Evolutionary conservation across 2,113 vertebrate species (phyloP), one percentile per base, ranked within the genome.

Genomic region (Actenoides lindsayi): DNA sequence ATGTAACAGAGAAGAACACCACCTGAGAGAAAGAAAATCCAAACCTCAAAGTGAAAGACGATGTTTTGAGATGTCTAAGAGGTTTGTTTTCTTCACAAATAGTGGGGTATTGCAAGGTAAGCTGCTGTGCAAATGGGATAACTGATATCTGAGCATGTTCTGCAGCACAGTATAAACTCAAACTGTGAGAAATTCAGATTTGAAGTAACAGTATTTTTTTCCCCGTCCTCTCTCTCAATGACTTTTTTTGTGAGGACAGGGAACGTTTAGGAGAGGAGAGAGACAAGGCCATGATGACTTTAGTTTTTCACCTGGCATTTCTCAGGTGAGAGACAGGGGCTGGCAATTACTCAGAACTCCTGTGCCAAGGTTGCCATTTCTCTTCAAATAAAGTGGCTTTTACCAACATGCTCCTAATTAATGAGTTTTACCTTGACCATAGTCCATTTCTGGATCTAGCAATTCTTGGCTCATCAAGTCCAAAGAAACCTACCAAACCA

Each of bases 1-100:
- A 59, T 3, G 9, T 41, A 64, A 87, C 18, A 75, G 20, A 13
- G 33, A 80, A 83, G 9, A 46, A 67, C 8, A 78, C 1, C 64
- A 54, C 3, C 10, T 9, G 24, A 76, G 12, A 87, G 13, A 3
- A 20, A 78, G 41, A 74, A 50, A 13, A 56, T 13, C 27, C 28
- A 51, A 51, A 51, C 19, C 20, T 28, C 16, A 33, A 54, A 41
- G 4, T 2, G 3, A 48, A 39, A 79, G 6, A 10, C 0, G 4
- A 13, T 9, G 6, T 37, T 92, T 71, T 69, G 42, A 79, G 62
- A 30, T 65, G 13, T 33, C 31, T 19, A 11, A 54, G 27, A 78
- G 21, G 10, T 16, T 69, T 85, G 13, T 73, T 92, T 90, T 90
- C 27, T 63, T 76, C 71, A 69, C 0, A 2, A 60, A 67, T 41